Evolutionary conservation across 2,888 invertebrate species (phyloP).

Genomic region (Cyaniris semiargus): DNA sequence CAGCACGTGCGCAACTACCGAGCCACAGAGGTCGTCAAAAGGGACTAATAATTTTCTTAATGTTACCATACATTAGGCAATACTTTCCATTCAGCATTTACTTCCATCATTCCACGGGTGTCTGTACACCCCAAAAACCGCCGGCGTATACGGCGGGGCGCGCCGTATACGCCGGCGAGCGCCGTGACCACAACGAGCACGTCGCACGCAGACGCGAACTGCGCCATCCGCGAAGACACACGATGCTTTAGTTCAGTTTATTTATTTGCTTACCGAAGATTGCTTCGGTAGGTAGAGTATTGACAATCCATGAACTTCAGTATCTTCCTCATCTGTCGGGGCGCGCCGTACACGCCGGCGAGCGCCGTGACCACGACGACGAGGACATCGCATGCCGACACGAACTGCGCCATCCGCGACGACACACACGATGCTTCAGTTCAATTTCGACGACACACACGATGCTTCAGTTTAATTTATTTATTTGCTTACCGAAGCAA

Average conservation of each 20-base stretch:
- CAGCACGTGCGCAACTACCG: no score
- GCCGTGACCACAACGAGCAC: constrained; percentile 77
- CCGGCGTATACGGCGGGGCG: constrained; percentile 66
- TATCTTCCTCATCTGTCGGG: constrained; percentile 73
- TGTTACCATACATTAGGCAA: constrained; percentile 48
- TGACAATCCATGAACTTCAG: constrained; percentile 74
- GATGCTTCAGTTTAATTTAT: no score
- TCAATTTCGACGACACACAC: constrained; percentile 68
- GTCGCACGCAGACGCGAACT: constrained; percentile 78
- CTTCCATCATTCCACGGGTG: constrained; percentile 70
- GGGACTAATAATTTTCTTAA: no score
- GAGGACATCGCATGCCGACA: constrained; percentile 77
- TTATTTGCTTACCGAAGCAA: constrained; percentile 70
- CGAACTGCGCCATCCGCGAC: constrained; percentile 78
- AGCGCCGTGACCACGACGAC: constrained; percentile 77
- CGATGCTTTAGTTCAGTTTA: no score
- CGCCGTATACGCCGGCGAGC: constrained; percentile 74
- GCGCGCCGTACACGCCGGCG: constrained; percentile 76
- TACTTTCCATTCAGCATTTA: constrained; percentile 70
- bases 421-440: constrained; percentile 60
- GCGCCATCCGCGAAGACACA: constrained; percentile 74
- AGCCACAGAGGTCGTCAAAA: no score
- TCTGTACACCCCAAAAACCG: constrained; percentile 64
- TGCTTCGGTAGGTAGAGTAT: no score
- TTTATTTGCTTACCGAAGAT: constrained; percentile 67